Conservation (phyloP, 37 sponge, comb jelly and placozoan species). For the Geodia barretti region DNA sequence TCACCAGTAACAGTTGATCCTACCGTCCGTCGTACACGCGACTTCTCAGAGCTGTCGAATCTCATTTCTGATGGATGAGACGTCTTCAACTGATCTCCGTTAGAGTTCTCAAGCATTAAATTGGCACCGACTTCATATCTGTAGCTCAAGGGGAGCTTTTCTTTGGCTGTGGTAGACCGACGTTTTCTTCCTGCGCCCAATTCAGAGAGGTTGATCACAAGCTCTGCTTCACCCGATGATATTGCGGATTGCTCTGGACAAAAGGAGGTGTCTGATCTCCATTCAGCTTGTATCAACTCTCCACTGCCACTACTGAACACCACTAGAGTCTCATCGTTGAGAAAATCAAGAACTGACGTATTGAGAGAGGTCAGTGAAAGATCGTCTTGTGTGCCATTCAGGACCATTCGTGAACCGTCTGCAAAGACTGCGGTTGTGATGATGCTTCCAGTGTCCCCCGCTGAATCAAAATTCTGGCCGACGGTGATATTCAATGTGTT, state of each 20-base stretch:
- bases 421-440: slow-evolving; percentile 63
- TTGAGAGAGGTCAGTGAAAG: slow-evolving; percentile 38
- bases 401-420: slow-evolving; percentile 50
- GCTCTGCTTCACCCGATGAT: not conserved
- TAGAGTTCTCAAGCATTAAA: not conserved
- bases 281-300: slow-evolving; percentile 40
- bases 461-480: slow-evolving; percentile 56
- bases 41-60: not conserved
- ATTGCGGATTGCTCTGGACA: not conserved
- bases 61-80: not conserved
- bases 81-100: not conserved
- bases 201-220: not conserved
- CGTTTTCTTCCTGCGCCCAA: not conserved
- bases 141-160: not conserved
- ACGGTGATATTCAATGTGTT: not conserved
- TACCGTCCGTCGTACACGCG: not conserved
- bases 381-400: slow-evolving; percentile 18
- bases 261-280: slow-evolving; percentile 22
- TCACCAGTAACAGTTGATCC: slow-evolving; percentile 55
- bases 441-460: slow-evolving; percentile 33
- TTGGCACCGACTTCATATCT: not conserved
- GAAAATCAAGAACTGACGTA: slow-evolving; percentile 25
- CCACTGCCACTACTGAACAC: slow-evolving; percentile 32
- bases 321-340: not conserved
- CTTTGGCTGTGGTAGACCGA: not conserved